Base-by-base conservation (phyloP, 2,113 vertebrate genomes). In the Argyrosomus japonicus region DNA sequence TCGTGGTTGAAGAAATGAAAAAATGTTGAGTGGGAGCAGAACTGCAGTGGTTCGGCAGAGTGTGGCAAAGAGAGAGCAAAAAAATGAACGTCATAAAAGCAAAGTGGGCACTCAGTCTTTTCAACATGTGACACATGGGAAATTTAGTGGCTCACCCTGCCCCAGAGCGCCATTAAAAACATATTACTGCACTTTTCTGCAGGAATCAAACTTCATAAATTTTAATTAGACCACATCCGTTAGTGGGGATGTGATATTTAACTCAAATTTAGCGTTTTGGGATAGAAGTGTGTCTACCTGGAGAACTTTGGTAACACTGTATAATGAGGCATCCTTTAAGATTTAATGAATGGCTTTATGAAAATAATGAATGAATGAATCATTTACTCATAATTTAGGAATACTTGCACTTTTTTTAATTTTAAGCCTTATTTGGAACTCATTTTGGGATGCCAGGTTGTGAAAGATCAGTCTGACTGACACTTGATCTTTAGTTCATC, bases 1-100 rank as follows among this genome's bases (percentile, higher is more conserved):
- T 68, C 27, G 13, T 3, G 19, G 27, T 70, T 50, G 64, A 68
- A 63, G 68, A 79, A 69, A 60, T 29, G n/a, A 64, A 68, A 25
- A 54, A 56, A 43, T 9, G 54, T 2, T 43, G 72, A 76, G 82
- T 79, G 69, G 72, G 84, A 81, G 81, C 73, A 54, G 29, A 68
- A 58, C 1, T 19, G 64, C 11, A 18, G 58, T 29, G 83, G 60
- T 25, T 70, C 6, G 8, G 47, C 1, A 8, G 32, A 77, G 32
- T 21, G 36, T 63, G 60, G 45, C 43, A 68, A 1, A 75, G 11
- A 67, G 70, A n/a, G 58, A 54, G 3, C 23, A 40, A 62, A 0
- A 58, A 27, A 27, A 27, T 0, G 2, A 25, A 14, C 64, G 61
- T 25, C 21, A 47, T 27, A 27, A 72, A 68, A 64, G 23, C 21